Percentiles rank a stretch among this genome's conserved stretches.
phyloP scores from a whole-genome alignment of 1,140 invertebrate species.

The Andricus grossulariae region DNA sequence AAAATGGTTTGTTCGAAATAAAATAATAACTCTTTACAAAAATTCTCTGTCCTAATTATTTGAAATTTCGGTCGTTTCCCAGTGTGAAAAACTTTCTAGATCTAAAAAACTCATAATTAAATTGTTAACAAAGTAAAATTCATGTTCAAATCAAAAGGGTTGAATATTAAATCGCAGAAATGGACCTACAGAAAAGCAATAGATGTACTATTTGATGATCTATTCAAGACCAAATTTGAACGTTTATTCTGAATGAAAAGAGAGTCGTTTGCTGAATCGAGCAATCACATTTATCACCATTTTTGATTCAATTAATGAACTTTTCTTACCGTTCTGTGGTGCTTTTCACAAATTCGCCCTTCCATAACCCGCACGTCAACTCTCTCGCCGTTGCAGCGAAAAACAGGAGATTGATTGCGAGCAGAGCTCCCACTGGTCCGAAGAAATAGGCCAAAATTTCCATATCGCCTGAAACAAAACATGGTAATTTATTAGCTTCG shows the following conservation, averaged over 20 bases:
- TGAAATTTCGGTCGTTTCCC: too few relatives aligned
- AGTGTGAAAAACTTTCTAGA: too few relatives aligned
- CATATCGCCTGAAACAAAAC: conserved; percentile 79
- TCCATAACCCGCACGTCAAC: conserved; percentile 91
- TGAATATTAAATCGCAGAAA: too few relatives aligned
- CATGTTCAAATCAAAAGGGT: too few relatives aligned
- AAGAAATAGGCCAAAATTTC: conserved; percentile 89
- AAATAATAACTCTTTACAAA: too few relatives aligned
- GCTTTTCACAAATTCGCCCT: conserved; percentile 89
- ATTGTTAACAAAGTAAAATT: too few relatives aligned
- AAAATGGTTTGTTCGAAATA: too few relatives aligned
- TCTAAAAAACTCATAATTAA: too few relatives aligned
- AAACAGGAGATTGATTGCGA: conserved; percentile 85
- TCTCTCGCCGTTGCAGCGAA: conserved; percentile 88
- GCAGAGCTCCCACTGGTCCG: conserved; percentile 85
- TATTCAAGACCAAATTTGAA: not conserved
- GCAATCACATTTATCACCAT: conserved; percentile 26
- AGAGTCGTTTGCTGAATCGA: conserved; percentile 25
- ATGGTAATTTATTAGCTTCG: conserved; percentile 7
- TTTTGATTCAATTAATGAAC: conserved; percentile 22
- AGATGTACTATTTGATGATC: not conserved
- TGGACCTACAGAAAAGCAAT: not conserved
- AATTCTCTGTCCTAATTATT: too few relatives aligned
- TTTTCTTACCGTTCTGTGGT: conserved; percentile 85
- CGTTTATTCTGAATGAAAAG: conserved; percentile 6